Conservation (phyloP, 2,113 vertebrate genomes). For the Malurus melanocephalus region DNA sequence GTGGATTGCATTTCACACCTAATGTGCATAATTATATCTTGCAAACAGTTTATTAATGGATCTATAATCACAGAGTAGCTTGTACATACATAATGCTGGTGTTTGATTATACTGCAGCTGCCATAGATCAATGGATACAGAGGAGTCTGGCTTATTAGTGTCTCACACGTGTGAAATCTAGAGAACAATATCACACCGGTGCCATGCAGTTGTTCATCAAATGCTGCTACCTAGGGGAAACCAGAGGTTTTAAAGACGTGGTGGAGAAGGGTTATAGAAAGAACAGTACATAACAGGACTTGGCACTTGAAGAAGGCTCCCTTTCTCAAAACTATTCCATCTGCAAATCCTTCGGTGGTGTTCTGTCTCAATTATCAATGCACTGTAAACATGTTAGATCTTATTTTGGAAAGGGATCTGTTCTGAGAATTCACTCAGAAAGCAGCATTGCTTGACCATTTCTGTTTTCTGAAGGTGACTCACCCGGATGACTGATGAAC, state of each 20-base stretch:
- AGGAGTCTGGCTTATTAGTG: not conserved
- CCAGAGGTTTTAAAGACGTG: not conserved
- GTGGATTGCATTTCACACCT: slow-evolving; percentile 5
- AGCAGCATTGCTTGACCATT: not conserved
- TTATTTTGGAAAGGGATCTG: not conserved
- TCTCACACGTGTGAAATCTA: not conserved
- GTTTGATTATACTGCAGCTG: slow-evolving; percentile 45
- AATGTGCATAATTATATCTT: slow-evolving; percentile 47
- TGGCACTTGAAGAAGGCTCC: not conserved
- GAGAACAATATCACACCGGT: not conserved
- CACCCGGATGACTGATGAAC: not conserved
- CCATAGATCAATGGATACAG: slow-evolving; percentile 37
- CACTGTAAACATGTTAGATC: not conserved
- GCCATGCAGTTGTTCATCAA: not conserved
- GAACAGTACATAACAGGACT: not conserved
- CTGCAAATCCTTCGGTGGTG: not conserved
- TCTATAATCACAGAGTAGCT: slow-evolving; percentile 39
- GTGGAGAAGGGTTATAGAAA: not conserved
- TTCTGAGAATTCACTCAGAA: not conserved
- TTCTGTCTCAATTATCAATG: not conserved
- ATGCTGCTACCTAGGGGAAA: not conserved
- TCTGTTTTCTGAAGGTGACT: slow-evolving; percentile 1
- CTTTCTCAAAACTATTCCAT: not conserved
- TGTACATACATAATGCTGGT: slow-evolving; percentile 3
- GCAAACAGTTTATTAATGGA: slow-evolving; percentile 43